Base-by-base conservation (phyloP, 1,140 invertebrate species). In the Hycleus phaleratus region DNA sequence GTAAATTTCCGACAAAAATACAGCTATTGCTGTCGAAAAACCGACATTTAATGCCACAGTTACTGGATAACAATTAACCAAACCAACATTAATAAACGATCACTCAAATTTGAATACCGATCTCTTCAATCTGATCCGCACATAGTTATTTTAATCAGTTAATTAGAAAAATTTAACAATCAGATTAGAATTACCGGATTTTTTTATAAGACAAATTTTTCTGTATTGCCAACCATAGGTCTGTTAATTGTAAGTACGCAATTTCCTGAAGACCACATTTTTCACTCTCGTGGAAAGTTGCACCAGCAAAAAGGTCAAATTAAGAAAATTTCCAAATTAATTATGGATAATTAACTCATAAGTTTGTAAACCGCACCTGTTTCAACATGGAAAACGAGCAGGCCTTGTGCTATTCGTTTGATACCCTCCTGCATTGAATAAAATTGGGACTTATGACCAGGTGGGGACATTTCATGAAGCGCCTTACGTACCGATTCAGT, bases 331-430 rank as follows among this genome's bases (percentile, higher is more conserved):
- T n/a, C n/a, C n/a, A n/a, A n/a, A 9, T 5, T 38, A 4, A 49
- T 11, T 42, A 7, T 51, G 3, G 53, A 46, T 50, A 26, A 53
- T 63, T 57, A 55, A 71, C 81, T 77, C 8, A 85, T 78, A 26
- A 84, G 68, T 65, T 84, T 80, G 65, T 85, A 85, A 0, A 81
- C 78, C 0, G 78, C 70, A 2, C 82, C 81, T 2, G 71, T 73
- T 67, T 84, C 82, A 69, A 80, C 80, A 62, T 85, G 81, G 58
- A 85, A 85, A 10, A 83, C 84, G 56, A 85, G 85, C 3, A 83
- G 62, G 7, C 72, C 72, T 58, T 79, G 72, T 61, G 75, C 72
- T 42, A 85, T 72, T 58, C 71, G 72, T 49, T 74, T 66, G 0
- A 85, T 75, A 0, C 84, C 85, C 59, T 84, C 79, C 56, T 80